A percentile compares a stretch with the other conserved stretches of the same genome.
Conservation (phyloP, 2,797 vertebrate species). For the Diceros bicornis region DNA sequence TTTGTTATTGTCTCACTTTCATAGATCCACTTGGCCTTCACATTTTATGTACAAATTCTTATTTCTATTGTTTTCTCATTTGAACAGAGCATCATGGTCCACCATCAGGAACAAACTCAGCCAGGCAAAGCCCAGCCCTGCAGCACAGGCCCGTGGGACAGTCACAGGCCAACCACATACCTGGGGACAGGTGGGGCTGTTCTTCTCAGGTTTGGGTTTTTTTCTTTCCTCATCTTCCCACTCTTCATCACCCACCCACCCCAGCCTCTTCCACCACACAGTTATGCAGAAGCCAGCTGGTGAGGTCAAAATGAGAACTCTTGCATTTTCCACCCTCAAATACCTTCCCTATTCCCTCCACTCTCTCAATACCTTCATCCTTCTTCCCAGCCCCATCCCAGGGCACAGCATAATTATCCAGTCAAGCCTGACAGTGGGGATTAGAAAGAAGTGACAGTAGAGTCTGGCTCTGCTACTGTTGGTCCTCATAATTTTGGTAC, state of each 20-base stretch:
- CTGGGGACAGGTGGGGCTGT: conserved; percentile 92
- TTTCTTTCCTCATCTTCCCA: neutral
- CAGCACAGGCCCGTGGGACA: conserved; percentile 94
- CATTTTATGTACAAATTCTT: neutral
- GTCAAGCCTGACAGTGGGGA: rapidly evolving
- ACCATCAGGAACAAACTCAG: conserved; percentile 96
- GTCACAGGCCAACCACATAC: conserved; percentile 88
- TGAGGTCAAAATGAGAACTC: neutral
- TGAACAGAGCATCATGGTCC: conserved; percentile 95
- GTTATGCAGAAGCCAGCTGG: neutral
- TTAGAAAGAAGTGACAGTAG: neutral
- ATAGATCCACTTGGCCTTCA: neutral
- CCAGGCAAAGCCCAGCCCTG: conserved; percentile 95
- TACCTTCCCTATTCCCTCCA: neutral
- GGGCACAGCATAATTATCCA: too few species aligned
- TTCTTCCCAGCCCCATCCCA: neutral
- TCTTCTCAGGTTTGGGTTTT: neutral
- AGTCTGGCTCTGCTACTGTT: neutral
- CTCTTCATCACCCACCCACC: too few species aligned
- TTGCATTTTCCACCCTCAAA: rapidly evolving
- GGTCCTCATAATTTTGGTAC: neutral
- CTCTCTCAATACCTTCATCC: neutral
- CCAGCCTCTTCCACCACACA: rapidly evolving
- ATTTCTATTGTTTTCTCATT: conserved; percentile 10
- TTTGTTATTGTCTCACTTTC: neutral